phyloP scores from a whole-genome alignment of 2,797 vertebrate species.

The Chrosomus eos region DNA sequence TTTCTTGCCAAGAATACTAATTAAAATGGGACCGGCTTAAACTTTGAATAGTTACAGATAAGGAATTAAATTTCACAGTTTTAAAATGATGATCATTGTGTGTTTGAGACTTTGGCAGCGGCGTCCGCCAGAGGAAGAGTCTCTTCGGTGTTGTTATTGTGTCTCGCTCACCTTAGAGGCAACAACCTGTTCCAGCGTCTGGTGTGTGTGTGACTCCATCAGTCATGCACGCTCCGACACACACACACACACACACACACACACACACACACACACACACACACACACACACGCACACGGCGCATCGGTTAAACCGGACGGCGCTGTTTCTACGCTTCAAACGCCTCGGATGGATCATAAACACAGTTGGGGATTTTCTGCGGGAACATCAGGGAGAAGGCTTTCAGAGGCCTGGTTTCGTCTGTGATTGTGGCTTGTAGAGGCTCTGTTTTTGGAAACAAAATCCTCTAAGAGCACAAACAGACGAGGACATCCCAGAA shows the following conservation, averaged over 20 bases:
- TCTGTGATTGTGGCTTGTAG: neutral
- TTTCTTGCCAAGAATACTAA: constrained; percentile 63
- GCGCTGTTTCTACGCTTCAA: neutral
- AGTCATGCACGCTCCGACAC: constrained; percentile 32
- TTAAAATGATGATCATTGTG: constrained; percentile 56
- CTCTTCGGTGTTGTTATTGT: constrained; percentile 7
- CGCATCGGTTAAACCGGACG: neutral
- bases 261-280: constrained; percentile 35
- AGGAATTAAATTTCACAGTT: constrained; percentile 67
- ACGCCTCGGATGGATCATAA: neutral
- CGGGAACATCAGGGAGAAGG: neutral
- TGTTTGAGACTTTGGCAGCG: constrained; percentile 49
- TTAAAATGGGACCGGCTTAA: constrained; percentile 62
- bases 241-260: constrained; percentile 4
- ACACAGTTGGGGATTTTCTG: neutral
- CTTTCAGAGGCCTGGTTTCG: neutral
- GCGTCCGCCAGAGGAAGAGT: constrained; percentile 37
- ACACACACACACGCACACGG: neutral
- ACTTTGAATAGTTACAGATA: constrained; percentile 66
- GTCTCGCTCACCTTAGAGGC: constrained; percentile 50
- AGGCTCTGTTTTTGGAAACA: neutral
- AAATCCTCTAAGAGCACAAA: neutral
- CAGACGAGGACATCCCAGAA: neutral
- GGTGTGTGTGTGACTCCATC: constrained; percentile 38
- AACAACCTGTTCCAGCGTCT: constrained; percentile 53